These are phyloP conservation scores for Ciona savignyi DNA, from an alignment of 23 tunicate genomes.

Conservation along the genomic window DNA sequence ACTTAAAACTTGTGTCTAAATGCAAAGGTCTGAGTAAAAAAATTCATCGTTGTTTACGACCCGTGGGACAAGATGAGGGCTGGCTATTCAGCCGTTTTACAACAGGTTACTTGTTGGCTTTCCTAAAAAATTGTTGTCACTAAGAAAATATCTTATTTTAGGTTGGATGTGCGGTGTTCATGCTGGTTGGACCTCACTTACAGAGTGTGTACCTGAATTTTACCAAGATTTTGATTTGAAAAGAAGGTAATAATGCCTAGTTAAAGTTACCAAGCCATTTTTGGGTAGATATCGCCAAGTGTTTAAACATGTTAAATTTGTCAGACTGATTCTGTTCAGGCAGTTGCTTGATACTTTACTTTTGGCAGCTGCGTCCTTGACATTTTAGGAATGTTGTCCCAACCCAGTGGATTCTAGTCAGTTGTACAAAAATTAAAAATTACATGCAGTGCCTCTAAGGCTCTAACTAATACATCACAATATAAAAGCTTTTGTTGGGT, in stretches of 20 bases:
- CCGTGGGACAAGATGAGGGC: background rate
- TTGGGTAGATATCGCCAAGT: too few relatives aligned
- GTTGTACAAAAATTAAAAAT: too few relatives aligned
- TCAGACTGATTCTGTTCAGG: too few relatives aligned
- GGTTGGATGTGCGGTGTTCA: background rate
- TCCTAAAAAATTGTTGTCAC: background rate
- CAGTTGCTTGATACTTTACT: too few relatives aligned
- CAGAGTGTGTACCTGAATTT: background rate
- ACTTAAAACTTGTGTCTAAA: background rate
- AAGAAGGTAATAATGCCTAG: background rate
- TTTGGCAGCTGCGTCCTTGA: too few relatives aligned
- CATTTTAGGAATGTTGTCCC: too few relatives aligned
- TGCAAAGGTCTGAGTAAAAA: background rate
- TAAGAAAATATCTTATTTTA: background rate
- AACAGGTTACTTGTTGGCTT: background rate
- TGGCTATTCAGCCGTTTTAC: background rate
- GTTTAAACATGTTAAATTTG: too few relatives aligned
- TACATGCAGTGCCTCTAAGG: too few relatives aligned
- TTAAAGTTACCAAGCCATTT: too few relatives aligned
- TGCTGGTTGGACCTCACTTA: background rate
- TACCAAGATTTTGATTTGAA: background rate
- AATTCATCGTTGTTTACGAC: background rate
- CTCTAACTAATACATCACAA: too few relatives aligned
- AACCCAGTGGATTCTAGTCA: too few relatives aligned
- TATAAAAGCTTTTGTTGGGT: too few relatives aligned